Evolutionary conservation across 2,888 invertebrate genomes (phyloP).

Genomic region (Pherbina coryleti): DNA sequence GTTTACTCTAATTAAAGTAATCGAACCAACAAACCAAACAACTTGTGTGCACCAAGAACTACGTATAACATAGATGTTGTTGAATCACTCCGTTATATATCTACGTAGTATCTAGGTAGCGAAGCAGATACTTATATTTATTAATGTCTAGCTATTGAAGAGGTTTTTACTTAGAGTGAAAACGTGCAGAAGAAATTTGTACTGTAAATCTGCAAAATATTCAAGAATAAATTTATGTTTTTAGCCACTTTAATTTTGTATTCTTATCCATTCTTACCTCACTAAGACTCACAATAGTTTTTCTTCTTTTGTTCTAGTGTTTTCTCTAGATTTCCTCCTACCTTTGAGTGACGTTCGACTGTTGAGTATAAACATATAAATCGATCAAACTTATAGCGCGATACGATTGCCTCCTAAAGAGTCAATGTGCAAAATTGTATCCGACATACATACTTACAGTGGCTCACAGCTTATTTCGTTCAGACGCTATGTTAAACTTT

Average conservation of each 20-base stretch:
- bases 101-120: too few species aligned
- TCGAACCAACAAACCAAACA: slow-evolving; percentile 53
- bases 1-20: slow-evolving; percentile 46
- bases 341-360: neutral
- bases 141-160: too few species aligned
- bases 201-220: neutral
- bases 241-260: neutral
- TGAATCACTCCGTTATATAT: too few species aligned
- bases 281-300: neutral
- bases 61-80: too few species aligned
- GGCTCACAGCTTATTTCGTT: too few species aligned
- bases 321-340: neutral
- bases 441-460: too few species aligned
- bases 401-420: too few species aligned
- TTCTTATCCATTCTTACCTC: neutral
- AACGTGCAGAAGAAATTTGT: too few species aligned
- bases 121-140: too few species aligned
- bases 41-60: neutral
- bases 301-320: neutral
- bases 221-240: neutral
- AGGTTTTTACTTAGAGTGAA: too few species aligned
- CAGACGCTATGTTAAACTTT: too few species aligned
- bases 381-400: slow-evolving; percentile 14
- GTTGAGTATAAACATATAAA: neutral
- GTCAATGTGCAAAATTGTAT: too few species aligned